Conservation (phyloP, 2,797 vertebrate species). For the Chiroxiphia lanceolata region DNA sequence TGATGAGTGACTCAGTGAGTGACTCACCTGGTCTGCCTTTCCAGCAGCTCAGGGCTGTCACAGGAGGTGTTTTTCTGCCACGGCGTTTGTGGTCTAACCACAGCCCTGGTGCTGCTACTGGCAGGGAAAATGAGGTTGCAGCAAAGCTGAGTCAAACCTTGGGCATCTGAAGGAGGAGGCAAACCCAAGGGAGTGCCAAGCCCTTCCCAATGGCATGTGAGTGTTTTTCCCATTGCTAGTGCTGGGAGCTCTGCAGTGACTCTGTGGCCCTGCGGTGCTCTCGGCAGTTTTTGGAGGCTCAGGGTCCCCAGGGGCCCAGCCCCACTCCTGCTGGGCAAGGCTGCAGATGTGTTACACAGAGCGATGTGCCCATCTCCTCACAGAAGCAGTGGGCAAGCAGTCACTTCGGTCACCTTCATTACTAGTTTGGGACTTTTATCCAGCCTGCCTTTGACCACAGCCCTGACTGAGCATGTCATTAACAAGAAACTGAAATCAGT, state of each 20-base stretch:
- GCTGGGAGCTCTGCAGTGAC: not conserved
- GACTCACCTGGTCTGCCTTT: not conserved
- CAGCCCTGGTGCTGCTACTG: not conserved
- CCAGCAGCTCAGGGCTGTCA: not conserved
- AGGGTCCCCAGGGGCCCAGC: not conserved
- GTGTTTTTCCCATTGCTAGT: not conserved
- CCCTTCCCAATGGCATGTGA: not conserved
- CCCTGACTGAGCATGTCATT: not conserved
- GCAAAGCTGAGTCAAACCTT: slow-evolving; percentile 11
- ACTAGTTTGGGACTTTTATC: not conserved
- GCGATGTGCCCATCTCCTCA: not conserved
- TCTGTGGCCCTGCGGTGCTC: not conserved
- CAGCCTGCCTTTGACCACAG: not conserved
- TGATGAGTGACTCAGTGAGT: not conserved
- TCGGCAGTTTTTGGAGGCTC: not conserved
- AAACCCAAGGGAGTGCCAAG: not conserved
- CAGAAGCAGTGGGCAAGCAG: not conserved
- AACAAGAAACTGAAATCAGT: not conserved
- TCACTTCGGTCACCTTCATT: not conserved
- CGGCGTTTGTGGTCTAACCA: not conserved
- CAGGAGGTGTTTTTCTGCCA: not conserved
- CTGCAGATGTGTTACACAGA: not conserved
- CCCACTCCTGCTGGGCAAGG: not conserved
- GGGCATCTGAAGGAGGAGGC: not conserved
- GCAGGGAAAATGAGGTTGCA: not conserved